phyloP scores from a whole-genome alignment of 2,888 invertebrate genomes.

The Bugulina stolonifera region DNA sequence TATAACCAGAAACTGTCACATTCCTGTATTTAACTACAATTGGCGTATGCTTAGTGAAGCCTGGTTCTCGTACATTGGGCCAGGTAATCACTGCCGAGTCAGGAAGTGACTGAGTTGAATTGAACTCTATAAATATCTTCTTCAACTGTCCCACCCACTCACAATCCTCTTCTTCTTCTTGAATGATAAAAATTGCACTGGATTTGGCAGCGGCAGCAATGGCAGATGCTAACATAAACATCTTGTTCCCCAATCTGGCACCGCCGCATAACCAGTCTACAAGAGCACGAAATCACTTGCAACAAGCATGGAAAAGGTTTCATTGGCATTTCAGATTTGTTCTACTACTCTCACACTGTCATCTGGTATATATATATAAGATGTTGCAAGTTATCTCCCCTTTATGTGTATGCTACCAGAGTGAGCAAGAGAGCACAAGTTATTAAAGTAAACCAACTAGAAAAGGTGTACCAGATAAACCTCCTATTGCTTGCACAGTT shows the following conservation, averaged over 20 bases:
- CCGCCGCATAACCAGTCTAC: constrained; percentile 1
- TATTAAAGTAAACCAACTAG: too few relatives aligned
- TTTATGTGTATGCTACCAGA: too few relatives aligned
- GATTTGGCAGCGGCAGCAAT: constrained; percentile 20
- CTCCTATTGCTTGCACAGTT: too few relatives aligned
- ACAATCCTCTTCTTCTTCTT: neutral
- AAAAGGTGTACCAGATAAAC: too few relatives aligned
- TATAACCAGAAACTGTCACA: neutral
- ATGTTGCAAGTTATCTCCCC: too few relatives aligned
- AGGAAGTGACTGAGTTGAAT: neutral
- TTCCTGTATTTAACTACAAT: neutral
- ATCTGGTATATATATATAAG: too few relatives aligned
- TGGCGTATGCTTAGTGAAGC: neutral
- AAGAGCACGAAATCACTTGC: too few relatives aligned
- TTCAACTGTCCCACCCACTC: neutral
- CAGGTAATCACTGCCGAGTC: neutral
- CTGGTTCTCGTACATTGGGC: neutral
- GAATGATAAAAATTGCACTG: neutral
- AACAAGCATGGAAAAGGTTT: too few relatives aligned
- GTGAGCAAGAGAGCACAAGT: too few relatives aligned
- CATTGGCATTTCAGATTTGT: too few relatives aligned
- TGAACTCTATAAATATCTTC: neutral
- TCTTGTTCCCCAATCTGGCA: constrained; percentile 8
- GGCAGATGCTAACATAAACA: constrained; percentile 12
- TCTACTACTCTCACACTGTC: too few relatives aligned